A percentile compares a stretch with the other conserved stretches of the same genome.
Conservation (phyloP, 1,140 invertebrate genomes). For the Micrasema minimum region DNA sequence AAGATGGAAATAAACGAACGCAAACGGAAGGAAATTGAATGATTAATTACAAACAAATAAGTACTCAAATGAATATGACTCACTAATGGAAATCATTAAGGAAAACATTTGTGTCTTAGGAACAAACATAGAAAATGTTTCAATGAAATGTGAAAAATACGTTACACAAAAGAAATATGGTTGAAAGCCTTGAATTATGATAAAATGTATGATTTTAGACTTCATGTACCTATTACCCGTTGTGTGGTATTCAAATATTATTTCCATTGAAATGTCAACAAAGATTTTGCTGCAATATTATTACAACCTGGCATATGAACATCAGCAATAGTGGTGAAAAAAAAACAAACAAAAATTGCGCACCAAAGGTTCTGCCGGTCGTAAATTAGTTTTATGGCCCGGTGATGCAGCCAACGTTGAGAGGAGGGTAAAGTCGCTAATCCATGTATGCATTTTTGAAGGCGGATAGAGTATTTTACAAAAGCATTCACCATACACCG, state of each 20-base stretch:
- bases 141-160: too few species aligned
- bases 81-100: not conserved
- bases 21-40: not conserved
- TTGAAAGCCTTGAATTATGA: too few species aligned
- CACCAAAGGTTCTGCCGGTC: slow-evolving; percentile 3
- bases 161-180: too few species aligned
- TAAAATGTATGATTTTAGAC: too few species aligned
- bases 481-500: slow-evolving; percentile 4
- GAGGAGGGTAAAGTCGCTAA: not conserved
- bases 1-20: not conserved
- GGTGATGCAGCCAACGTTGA: slow-evolving; percentile 18
- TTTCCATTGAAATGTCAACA: not conserved
- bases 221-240: too few species aligned
- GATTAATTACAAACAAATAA: not conserved
- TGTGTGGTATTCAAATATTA: too few species aligned
- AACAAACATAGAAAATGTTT: too few species aligned
- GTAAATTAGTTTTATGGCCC: slow-evolving; percentile 17
- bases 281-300: too few species aligned
- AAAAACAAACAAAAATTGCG: slow-evolving; percentile 15
- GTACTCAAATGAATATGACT: not conserved
- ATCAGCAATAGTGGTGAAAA: not conserved
- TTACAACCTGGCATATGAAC: not conserved
- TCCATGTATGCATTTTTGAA: slow-evolving; percentile 21
- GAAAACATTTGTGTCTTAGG: too few species aligned
- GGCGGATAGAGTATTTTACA: slow-evolving; percentile 12